Conservation (phyloP, 2,113 vertebrate species). For the Indicator maculatus region DNA sequence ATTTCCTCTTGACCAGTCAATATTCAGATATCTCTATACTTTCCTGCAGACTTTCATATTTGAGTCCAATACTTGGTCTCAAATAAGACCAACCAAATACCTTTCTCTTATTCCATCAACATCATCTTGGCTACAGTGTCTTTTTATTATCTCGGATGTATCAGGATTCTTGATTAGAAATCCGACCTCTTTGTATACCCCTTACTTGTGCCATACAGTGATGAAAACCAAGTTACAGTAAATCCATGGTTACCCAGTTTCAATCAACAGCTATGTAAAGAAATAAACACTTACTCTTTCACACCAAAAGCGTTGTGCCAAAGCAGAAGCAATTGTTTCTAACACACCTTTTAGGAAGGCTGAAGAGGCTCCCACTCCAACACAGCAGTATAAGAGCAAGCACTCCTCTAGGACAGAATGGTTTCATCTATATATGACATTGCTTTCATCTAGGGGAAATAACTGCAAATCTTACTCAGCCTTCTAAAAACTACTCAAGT, state of each 20-base stretch:
- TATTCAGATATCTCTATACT: neutral
- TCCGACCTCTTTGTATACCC: neutral
- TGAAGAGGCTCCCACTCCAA: neutral
- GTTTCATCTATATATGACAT: neutral
- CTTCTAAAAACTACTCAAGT: neutral
- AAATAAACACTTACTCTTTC: neutral
- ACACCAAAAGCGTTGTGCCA: neutral
- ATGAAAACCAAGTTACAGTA: neutral
- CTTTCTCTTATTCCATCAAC: neutral
- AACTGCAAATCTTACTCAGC: fast-evolving
- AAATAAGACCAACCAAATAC: neutral
- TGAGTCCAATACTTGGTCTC: neutral
- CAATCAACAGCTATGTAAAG: neutral
- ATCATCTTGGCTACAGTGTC: neutral
- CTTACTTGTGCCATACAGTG: neutral
- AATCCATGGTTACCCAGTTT: neutral
- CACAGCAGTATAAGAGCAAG: neutral
- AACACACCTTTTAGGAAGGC: neutral
- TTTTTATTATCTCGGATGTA: neutral
- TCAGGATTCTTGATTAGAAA: neutral
- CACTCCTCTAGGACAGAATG: neutral
- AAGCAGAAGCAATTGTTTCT: neutral
- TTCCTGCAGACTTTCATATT: neutral
- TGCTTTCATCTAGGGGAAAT: neutral
- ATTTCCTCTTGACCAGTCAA: neutral